Conservation (phyloP, 2,113 vertebrate genomes). For the Stegastes partitus region DNA sequence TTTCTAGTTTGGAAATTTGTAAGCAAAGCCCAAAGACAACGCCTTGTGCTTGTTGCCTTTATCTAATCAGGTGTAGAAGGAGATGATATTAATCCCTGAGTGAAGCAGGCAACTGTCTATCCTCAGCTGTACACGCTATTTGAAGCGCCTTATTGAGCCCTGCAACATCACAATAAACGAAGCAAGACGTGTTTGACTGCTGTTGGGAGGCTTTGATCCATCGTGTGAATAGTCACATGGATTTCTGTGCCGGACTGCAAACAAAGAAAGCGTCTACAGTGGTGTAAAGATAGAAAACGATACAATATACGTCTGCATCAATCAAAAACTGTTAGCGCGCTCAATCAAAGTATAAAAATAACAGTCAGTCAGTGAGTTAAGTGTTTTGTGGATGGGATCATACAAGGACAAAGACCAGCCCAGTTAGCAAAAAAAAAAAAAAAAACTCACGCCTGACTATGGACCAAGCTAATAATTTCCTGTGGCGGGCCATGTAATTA, state of each 20-base stretch:
- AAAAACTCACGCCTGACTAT: neutral
- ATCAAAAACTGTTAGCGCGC: neutral
- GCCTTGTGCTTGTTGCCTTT: neutral
- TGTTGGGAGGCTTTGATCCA: slow-evolving; percentile 1
- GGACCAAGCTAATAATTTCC: slow-evolving; percentile 37
- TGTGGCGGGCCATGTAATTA: slow-evolving; percentile 33
- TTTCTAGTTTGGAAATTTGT: neutral
- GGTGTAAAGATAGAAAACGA: slow-evolving; percentile 6
- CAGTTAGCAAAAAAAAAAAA: slow-evolving; percentile 12
- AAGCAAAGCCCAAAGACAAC: neutral
- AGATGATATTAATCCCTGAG: neutral
- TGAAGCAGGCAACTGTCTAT: neutral
- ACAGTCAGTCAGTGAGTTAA: slow-evolving; percentile 7
- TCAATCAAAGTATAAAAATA: slow-evolving; percentile 21
- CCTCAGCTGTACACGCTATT: neutral
- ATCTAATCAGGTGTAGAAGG: slow-evolving; percentile 7
- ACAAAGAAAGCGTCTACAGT: neutral
- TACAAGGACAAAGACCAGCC: slow-evolving; percentile 24
- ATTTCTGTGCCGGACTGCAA: neutral
- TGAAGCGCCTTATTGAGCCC: neutral
- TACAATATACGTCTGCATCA: neutral
- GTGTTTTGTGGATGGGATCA: neutral
- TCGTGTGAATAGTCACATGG: neutral
- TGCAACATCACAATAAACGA: neutral
- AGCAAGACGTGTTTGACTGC: neutral